phyloP scores from a whole-genome alignment of 2,888 invertebrate genomes.

The Thyatira batis region DNA sequence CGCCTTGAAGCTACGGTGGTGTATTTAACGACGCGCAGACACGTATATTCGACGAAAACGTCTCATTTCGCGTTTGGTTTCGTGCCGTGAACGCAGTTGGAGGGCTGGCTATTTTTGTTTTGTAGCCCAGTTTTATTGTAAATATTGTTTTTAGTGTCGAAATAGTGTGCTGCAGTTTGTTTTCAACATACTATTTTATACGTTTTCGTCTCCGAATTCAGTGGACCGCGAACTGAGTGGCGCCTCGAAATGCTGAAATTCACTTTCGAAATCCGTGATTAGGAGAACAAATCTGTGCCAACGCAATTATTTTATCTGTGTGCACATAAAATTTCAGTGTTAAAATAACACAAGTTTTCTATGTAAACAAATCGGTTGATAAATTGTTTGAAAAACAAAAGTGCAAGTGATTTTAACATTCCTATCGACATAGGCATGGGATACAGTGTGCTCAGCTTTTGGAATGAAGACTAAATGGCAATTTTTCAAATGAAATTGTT shows the following conservation, averaged over 20 bases:
- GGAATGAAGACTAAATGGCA: conserved; percentile 45
- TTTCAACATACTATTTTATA: conserved; percentile 37
- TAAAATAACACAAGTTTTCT: conserved; percentile 25
- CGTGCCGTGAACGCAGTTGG: conserved; percentile 27
- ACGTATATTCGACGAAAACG: conserved; percentile 27
- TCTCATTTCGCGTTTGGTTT: conserved; percentile 7
- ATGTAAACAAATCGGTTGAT: background rate
- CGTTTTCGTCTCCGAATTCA: conserved; percentile 24
- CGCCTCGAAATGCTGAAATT: conserved; percentile 33
- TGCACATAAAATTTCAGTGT: conserved; percentile 46
- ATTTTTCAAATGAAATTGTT: conserved; percentile 45
- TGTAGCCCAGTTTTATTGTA: conserved; percentile 69
- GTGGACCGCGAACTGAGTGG: conserved; percentile 40
- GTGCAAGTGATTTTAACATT: background rate
- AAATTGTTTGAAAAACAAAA: conserved; percentile 7
- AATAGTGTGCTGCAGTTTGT: conserved; percentile 48
- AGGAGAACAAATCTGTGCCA: conserved; percentile 39
- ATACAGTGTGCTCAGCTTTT: background rate
- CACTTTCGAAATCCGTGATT: conserved; percentile 45
- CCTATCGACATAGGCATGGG: background rate
- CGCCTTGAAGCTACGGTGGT: conserved; percentile 13
- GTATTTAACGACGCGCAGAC: conserved; percentile 41
- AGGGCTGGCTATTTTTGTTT: conserved; percentile 71
- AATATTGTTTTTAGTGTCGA: conserved; percentile 75
- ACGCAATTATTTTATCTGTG: conserved; percentile 44